Evolutionary conservation across 2,888 invertebrate genomes (phyloP), one percentile per base, ranked within the genome.

Genomic region (Monopis laevigella): DNA sequence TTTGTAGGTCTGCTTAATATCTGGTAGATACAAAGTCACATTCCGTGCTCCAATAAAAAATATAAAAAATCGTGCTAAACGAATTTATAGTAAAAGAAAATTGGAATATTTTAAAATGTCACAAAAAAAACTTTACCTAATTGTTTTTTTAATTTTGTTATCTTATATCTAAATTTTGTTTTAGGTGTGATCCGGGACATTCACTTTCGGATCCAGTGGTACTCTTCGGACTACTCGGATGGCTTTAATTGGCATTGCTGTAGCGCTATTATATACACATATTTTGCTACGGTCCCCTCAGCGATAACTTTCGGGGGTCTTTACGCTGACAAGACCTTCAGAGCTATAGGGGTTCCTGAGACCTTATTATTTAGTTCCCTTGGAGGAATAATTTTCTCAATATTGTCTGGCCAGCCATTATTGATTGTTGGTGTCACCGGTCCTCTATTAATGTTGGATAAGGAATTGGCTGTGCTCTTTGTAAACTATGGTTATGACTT

Each of bases 271-370:
- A 88, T 98, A 51, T 98, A 98, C 72, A 97, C 98, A 90, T 98
- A 97, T 78, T 98, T 98, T 66, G 98, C 98, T 8, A 94, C 95
- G 13, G 85, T 98, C 0, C 96, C 97, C 0, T 92, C 93, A 1
- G 96, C 98, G 34, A 96, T 98, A 54, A 97, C 98, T 0, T 98
- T 98, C 65, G 98, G 98, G 3, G 98, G 98, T 43, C 75, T 98
- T 42, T 86, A 96, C 59, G 93, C 96, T 60, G 93, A 94, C 52
- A 97, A 98, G 75, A 98, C 97, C 0, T 75, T 90, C 42, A 90
- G 93, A 54, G 74, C 88, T 50, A 96, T 98, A 51, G 98, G 98
- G 41, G 96, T 97, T 46, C 92, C 93, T 1, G 98, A 98, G 71
- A 97, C 97, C 0, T 72, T 98, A 48, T 82, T 78, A 21, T 77